Evolutionary conservation across 1,140 invertebrate genomes (phyloP), one percentile per base, ranked within the genome.

Genomic region (Homalodisca vitripennis): DNA sequence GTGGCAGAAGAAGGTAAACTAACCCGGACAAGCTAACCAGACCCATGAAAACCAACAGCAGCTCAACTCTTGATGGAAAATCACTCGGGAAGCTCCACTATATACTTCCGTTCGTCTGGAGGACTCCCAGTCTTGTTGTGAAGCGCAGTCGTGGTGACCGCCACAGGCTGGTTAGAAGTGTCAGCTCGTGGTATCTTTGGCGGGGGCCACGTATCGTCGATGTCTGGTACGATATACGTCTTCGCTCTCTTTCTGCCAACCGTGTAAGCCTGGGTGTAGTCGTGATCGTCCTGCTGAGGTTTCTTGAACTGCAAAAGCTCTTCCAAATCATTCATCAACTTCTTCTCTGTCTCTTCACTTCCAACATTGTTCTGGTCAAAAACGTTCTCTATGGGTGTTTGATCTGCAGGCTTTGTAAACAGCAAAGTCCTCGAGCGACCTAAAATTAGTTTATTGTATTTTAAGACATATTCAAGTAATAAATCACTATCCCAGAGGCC

Each of bases 171-270:
- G 30, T 30, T 32, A 13, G 31, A 1, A 12, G n/a, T 31, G 2
- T 32, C 60, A n/a, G 20, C 34, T 12, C 27, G 27, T 1, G 69
- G 63, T n/a, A 55, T 24, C 68, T 80, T 75, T 2, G 80, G 80
- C 2, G 81, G 81, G 27, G 79, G 79, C 80, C 80, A 81, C 14
- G 78, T 76, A 60, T 82, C 80, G 65, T 82, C 81, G 27, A 81
- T 67, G 0, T 80, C 79, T 12, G 80, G 80, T 24, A 80, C 79
- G 29, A 81, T 79, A 66, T 79, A 81, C 13, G 67, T 31, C 47
- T 67, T 62, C 0, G 70, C 22, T 13, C 70, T 46, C 22, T 60
- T 65, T 2, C 66, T 68, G 66, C 29, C 64, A 2, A 34, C 62
- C 10, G 75, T 64, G 2, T 74, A 70, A 17, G 73, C 68, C 1